A percentile compares a stretch with the other conserved stretches of the same genome.
Conservation (phyloP, 1,140 invertebrate species). For the Drosophila yakuba region DNA sequence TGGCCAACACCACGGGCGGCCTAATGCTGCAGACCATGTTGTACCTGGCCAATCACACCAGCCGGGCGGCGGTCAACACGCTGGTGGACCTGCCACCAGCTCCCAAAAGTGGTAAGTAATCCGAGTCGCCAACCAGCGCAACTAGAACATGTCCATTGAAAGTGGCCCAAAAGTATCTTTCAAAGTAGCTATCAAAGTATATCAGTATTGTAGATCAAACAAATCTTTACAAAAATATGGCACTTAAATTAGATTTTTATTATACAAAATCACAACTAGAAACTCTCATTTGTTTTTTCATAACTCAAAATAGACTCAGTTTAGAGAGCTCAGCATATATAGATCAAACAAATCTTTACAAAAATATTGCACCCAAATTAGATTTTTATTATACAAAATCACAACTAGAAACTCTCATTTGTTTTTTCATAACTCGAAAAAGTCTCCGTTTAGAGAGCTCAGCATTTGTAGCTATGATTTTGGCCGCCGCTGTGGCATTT, state of each 20-base stretch:
- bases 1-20: slow-evolving; percentile 79
- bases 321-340: neutral
- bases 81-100: slow-evolving; percentile 76
- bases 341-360: neutral
- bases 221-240: neutral
- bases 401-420: too few species aligned
- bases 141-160: slow-evolving; percentile 3
- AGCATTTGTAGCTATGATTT: neutral
- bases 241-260: too few species aligned
- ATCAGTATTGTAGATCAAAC: too few species aligned
- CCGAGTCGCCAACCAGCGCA: neutral
- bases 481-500: slow-evolving; percentile 2
- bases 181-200: too few species aligned
- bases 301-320: neutral
- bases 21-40: slow-evolving; percentile 83
- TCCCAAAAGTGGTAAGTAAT: slow-evolving; percentile 78
- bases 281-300: too few species aligned
- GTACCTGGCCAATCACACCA: slow-evolving; percentile 83
- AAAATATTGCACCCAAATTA: neutral
- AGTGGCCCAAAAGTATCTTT: neutral
- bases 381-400: too few species aligned
- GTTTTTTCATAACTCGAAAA: neutral
- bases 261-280: too few species aligned
- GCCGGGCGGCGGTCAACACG: slow-evolving; percentile 76
- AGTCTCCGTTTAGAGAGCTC: neutral